Evolutionary conservation across 92 coral and sea anemone species (phyloP).

Genomic region (Phenganax marumi): DNA sequence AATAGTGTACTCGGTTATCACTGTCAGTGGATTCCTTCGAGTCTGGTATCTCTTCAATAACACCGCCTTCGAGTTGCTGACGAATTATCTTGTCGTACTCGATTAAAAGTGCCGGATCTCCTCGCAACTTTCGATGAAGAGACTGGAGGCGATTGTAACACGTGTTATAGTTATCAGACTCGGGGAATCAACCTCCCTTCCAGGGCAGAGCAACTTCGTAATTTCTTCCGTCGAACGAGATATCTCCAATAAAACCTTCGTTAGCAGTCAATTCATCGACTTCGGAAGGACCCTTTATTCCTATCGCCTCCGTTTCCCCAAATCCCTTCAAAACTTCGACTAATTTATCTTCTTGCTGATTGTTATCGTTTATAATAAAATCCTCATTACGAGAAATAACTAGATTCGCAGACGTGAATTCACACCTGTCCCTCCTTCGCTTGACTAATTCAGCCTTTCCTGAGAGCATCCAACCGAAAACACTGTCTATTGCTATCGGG

Average conservation of each 20-base stretch:
- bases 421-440: not conserved
- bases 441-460: not conserved
- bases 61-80: conserved; percentile 12
- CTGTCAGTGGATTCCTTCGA: not conserved
- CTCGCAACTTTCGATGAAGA: conserved; percentile 1
- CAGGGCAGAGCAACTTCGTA: conserved; percentile 7
- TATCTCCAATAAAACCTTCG: not conserved
- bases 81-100: conserved; percentile 35
- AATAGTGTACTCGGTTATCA: not conserved
- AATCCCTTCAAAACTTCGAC: not conserved
- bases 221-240: conserved; percentile 10
- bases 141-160: conserved; percentile 13
- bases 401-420: not conserved
- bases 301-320: conserved; percentile 23
- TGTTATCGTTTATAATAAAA: not conserved
- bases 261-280: not conserved
- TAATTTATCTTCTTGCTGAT: not conserved
- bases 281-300: not conserved
- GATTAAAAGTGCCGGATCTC: conserved; percentile 16
- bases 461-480: conserved; percentile 16
- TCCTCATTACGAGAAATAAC: not conserved
- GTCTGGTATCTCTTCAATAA: conserved; percentile 5
- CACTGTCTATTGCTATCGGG: conserved; percentile 14
- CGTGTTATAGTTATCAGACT: not conserved
- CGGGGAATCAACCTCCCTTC: conserved; percentile 22